Percentiles rank a stretch among this genome's conserved stretches.
These are phyloP conservation scores for Gobio gobio DNA, from an alignment of 2,113 vertebrate genomes.

Conservation along the genomic window DNA sequence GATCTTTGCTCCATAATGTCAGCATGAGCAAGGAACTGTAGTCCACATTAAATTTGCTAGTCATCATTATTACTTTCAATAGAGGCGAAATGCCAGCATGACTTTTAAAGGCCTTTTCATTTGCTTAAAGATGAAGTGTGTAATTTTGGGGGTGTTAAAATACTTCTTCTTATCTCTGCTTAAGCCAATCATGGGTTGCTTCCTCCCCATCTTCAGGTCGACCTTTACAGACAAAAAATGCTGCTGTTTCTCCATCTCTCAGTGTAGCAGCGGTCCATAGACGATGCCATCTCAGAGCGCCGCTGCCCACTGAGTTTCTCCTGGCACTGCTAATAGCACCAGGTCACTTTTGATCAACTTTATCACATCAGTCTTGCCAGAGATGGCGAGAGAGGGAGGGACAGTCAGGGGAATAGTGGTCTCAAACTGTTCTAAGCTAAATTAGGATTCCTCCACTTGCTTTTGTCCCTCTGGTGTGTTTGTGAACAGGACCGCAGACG, in stretches of 20 bases:
- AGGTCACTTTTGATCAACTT: background rate
- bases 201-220: background rate
- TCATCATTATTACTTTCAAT: constrained; percentile 13
- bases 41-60: constrained; percentile 3
- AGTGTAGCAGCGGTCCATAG: background rate
- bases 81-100: constrained; percentile 4
- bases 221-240: background rate
- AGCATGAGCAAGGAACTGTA: background rate
- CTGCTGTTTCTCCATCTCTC: background rate
- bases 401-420: background rate
- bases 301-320: constrained; percentile 4
- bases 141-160: background rate
- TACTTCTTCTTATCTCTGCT: background rate
- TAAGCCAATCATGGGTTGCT: background rate
- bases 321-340: constrained; percentile 19
- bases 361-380: constrained; percentile 1
- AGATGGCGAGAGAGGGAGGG: background rate
- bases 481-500: constrained; percentile 14
- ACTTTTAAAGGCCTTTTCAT: constrained; percentile 19
- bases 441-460: constrained; percentile 21
- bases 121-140: constrained; percentile 18
- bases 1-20: constrained; percentile 13
- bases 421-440: constrained; percentile 26
- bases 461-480: constrained; percentile 33
- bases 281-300: background rate